Evolutionary conservation across 2,113 vertebrate species (phyloP).

Genomic region (Ceyx cyanopectus): DNA sequence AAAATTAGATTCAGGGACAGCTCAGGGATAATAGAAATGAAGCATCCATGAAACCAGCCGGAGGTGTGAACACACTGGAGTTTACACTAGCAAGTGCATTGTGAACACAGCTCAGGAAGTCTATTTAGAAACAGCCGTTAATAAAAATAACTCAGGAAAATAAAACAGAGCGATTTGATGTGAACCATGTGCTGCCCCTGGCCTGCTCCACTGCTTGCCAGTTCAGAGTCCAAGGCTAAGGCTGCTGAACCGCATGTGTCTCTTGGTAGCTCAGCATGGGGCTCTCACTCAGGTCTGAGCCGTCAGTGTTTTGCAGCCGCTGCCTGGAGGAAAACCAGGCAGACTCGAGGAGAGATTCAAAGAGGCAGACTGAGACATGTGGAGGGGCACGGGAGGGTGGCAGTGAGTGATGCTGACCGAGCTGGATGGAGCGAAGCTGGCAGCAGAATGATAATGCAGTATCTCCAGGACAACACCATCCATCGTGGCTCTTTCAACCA

Average conservation of each 20-base stretch:
- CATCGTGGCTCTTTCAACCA: fast-evolving
- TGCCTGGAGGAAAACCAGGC: neutral
- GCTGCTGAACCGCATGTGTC: neutral
- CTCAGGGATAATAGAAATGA: neutral
- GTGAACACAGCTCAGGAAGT: neutral
- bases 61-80: neutral
- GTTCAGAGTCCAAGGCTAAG: neutral
- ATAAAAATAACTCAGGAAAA: slow-evolving; percentile 17
- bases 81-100: neutral
- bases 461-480: neutral
- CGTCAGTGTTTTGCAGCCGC: neutral
- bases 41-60: neutral
- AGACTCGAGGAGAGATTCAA: neutral
- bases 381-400: fast-evolving
- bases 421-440: fast-evolving
- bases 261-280: slow-evolving; percentile 3
- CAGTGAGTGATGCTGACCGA: neutral
- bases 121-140: slow-evolving; percentile 27
- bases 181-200: neutral
- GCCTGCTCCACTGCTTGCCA: fast-evolving
- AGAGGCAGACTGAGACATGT: neutral
- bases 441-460: fast-evolving
- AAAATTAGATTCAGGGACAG: neutral
- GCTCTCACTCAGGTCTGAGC: neutral
- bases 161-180: neutral